Evolutionary conservation across 2,113 vertebrate genomes (phyloP), one percentile per base, ranked within the genome.

Genomic region (Oxyura jamaicensis): DNA sequence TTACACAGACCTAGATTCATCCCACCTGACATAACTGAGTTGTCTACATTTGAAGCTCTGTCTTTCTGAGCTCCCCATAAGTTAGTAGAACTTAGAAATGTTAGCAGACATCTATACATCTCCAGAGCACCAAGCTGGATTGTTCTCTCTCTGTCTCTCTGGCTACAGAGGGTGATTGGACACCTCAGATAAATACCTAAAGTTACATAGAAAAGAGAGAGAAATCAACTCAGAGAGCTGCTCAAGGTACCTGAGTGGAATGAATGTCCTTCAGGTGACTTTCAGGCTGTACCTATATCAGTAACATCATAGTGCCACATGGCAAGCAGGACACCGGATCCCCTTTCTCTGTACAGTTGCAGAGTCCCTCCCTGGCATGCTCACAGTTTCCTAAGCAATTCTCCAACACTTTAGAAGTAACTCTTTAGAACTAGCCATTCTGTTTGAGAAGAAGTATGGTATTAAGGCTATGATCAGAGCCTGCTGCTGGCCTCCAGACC

Each of bases 91-190:
- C 41, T 13, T 41, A 41, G 41, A 41, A 41, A 12, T 41, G 31
- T 52, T 77, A 21, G 14, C 4, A 80, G 53, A 66, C 3, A 23
- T 4, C 13, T 48, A 11, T 23, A 63, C 21, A 29, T 53, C 35
- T 77, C 50, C 68, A 81, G 16, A 58, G 0, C 35, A 33, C 26
- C 13, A 39, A 22, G 14, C 1, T 26, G n/a, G 10, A 1, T 44
- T 60, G 20, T 65, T 19, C 13, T 63, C 36, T 19, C 13, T 63
- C 36, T 41, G 31, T 46, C 21, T 16, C 5, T 39, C n/a, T 31
- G 11, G 31, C 48, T 71, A 31, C 10, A 35, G 63, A 13, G 25
- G 46, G 13, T 46, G 22, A 29, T 25, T 62, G 25, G 28, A 41
- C 11, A 41, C 9, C 39, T 69, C 46, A 62, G n/a, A 20, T n/a